Conservation (phyloP, 1,140 invertebrate species). For the Ruditapes philippinarum region DNA sequence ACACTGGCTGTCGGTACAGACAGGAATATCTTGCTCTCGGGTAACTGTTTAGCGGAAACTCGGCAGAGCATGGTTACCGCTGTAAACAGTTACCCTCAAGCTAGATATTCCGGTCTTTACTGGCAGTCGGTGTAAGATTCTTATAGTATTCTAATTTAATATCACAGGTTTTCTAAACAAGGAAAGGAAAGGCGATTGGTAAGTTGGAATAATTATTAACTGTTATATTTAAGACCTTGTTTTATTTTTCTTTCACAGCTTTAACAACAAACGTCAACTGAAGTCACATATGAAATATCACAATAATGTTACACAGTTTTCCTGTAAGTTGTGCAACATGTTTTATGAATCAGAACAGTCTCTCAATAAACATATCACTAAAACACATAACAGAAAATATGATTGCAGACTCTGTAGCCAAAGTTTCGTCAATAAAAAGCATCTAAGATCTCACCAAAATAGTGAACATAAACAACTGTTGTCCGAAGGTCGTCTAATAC, state of each 20-base stretch:
- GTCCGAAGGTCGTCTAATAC: background rate
- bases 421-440: conserved; percentile 33
- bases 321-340: conserved; percentile 11
- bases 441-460: background rate
- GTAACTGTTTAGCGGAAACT: no score
- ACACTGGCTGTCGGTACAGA: no score
- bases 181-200: no score
- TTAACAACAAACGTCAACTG: conserved; percentile 15
- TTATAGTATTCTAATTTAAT: no score
- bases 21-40: no score
- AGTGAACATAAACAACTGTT: background rate
- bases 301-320: background rate
- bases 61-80: no score
- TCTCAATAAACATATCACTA: conserved; percentile 23
- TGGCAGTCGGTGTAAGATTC: no score
- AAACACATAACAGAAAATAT: conserved; percentile 14
- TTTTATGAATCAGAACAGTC: conserved; percentile 10
- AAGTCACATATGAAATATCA: conserved; percentile 9
- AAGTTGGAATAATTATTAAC: no score
- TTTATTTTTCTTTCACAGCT: conserved; percentile 5
- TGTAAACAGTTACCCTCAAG: no score
- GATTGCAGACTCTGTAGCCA: background rate
- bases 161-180: no score
- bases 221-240: no score
- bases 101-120: no score